Base-by-base conservation (phyloP, 2,888 invertebrate species). In the Spisula solida region DNA sequence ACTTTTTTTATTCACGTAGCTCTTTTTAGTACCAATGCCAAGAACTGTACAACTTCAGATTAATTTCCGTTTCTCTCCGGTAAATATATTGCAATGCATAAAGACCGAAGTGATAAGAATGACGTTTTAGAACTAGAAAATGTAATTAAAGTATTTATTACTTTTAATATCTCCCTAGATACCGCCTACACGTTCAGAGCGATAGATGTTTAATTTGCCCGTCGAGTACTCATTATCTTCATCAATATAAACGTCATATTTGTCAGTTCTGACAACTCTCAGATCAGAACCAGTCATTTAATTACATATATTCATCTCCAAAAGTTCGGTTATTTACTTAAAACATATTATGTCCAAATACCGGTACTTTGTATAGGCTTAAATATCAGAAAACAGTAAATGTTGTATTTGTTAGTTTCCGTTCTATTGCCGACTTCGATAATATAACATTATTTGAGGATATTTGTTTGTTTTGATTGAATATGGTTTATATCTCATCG, bases 161-260 rank as follows among this genome's bases (percentile, higher is more conserved):
- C 60, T 2, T 66, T 66, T 25, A n/a, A 66, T 66, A n/a, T 25
- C 60, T 25, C 60, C 25, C 10, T 8, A 5, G 60, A 66, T 66
- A 66, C 60, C 60, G 8, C 60, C 60, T n/a, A 66, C 60, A 66
- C 60, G 20, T 66, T 41, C 41, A 25, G 60, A 4, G 60, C 4
- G 10, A 66, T 25, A 66, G 60, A 66, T n/a, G n/a, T 66, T 66
- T 12, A 66, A 25, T 66, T 10, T 25, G 25, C 25, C 25, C 60
- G n/a, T 66, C 10, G 25, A 66, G 25, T 66, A 66, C n/a, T 66
- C 60, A 66, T 66, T 66, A 25, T 66, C 25, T 66, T 66, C 20
- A 66, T 66, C 60, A 66, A 66, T n/a, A 66, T 66, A 25, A 25
- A 66, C 25, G 60, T 66, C 60, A 66, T 66, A 25, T 66, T 66